Evolutionary conservation across 2,888 invertebrate genomes (phyloP), one percentile per base, ranked within the genome.

Genomic region (Aromia moschata): DNA sequence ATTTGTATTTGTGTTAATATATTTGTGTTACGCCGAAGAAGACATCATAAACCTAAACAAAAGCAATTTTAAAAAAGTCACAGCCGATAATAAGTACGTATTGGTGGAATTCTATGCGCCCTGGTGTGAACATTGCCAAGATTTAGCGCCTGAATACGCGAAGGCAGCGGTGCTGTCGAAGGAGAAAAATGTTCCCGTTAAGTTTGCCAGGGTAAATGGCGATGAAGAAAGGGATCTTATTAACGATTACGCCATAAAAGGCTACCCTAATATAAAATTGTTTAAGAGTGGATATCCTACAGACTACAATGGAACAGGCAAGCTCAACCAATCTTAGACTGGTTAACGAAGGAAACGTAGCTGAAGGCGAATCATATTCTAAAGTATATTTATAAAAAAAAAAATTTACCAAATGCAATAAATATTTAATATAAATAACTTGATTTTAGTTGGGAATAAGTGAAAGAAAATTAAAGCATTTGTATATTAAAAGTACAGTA

Each of bases 81-180:
- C 45, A 11, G 11, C 20, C 1, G 38, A 20, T 7, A 62, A 60
- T 9, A 49, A 47, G 2, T 58, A 60, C 15, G 37, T 64, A 2
- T 20, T 66, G n/a, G 64, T 66, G 10, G 60, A 64, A 46, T 95
- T 95, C 76, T 95, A 95, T 80, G 94, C 94, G 0, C 94, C 95
- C 0, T 95, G 94, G 95, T 96, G 95, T 81, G 93, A 93, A 0
- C 94, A 89, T 76, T 96, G 95, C 78, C 94, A 94, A 77, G 87
- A 87, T 54, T 78, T 95, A 73, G 95, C 94, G 73, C 95, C 95
- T 0, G 94, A 94, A 62, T 96, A 89, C 82, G 86, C 91, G 0
- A 84, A 85, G 49, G 94, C 93, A 1, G 95, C 95, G 1, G 83
- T 84, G 1, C 92, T 92, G 73, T 78, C 89, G 9, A 87, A 87